Evolutionary conservation across 2,888 invertebrate genomes (phyloP), one percentile per base, ranked within the genome.

Genomic region (Harmothoe impar): DNA sequence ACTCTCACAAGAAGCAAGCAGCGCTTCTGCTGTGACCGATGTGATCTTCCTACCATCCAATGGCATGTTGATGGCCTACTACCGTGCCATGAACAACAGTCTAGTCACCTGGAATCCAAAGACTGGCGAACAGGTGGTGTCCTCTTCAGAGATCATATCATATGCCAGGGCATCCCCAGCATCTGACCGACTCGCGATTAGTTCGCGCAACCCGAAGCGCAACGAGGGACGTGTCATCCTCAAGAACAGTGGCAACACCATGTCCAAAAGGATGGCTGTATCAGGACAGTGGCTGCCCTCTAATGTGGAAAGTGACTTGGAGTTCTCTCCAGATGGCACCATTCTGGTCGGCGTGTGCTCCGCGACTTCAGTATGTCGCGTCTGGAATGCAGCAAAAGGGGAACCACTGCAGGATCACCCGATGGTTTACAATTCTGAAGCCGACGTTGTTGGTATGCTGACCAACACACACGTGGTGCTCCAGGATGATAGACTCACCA

Each of bases 341-440:
- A 91, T 92, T n/a, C 56, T 93, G 25, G 81, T 92, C 23, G 93
- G 92, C 1, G 89, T 93, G n/a, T 88, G 81, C 35, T 29, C 54
- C 25, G 51, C 86, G 25, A 84, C 86, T 17, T n/a, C 33, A 29
- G 68, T 92, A 12, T 90, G 91, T 84, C 90, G 92, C 17, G 89
- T 92, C 20, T 93, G 93, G 93, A 93, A 93, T 72, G 92, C 91
- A 12, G 93, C 89, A 20, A 93, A 93, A 35, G 93, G 93, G 31
- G 93, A 93, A 31, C 88, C 91, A 0, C 88, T 93, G 89, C 88
- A 89, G n/a, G 92, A 93, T 78, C 85, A 92, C 17, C 35, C 56
- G 12, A 20, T 81, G 17, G 35, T 35, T 3, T 91, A 89, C 77
- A 81, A 35, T 20, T 56, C 29, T 25, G n/a, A 52, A 20, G 29